These are phyloP conservation scores for Trididemnum nubilum DNA, from an alignment of 23 tunicate species.

Conservation along the genomic window DNA sequence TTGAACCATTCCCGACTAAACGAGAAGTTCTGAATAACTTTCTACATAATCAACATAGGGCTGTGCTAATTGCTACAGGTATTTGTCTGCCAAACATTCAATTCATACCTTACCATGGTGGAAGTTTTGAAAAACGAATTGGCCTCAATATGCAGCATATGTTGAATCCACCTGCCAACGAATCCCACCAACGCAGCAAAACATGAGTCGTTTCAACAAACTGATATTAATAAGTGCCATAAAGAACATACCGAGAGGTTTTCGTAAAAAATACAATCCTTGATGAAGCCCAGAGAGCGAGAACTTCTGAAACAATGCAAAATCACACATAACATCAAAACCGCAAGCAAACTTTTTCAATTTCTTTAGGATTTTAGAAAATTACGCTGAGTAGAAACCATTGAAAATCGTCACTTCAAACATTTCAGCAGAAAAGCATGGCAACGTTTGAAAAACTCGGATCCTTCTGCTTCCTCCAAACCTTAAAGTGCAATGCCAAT, in stretches of 20 bases:
- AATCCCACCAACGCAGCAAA: slow-evolving; percentile 8
- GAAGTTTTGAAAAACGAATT: slow-evolving; percentile 21
- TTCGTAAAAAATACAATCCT: not conserved
- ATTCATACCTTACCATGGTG: not conserved
- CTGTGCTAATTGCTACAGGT: not conserved
- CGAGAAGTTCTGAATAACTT: not conserved
- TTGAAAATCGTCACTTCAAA: slow-evolving; percentile 15
- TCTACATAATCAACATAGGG: slow-evolving; percentile 12
- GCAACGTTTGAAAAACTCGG: not conserved
- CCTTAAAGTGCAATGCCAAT: not conserved
- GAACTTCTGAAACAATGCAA: slow-evolving; percentile 20
- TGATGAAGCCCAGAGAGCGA: not conserved
- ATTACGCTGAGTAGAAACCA: not conserved
- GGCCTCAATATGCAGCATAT: not conserved
- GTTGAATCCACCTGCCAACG: slow-evolving; percentile 15
- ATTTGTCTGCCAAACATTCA: not conserved
- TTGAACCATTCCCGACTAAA: not conserved
- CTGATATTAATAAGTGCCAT: too few species aligned
- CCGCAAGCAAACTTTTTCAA: slow-evolving; percentile 3
- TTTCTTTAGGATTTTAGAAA: not conserved
- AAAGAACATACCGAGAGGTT: not conserved
- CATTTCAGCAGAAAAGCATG: slow-evolving; percentile 15
- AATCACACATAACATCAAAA: not conserved
- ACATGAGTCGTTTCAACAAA: not conserved
- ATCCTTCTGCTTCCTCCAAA: not conserved